Conservation (phyloP, 2,888 invertebrate genomes). For the Balanococcus diminutus region DNA sequence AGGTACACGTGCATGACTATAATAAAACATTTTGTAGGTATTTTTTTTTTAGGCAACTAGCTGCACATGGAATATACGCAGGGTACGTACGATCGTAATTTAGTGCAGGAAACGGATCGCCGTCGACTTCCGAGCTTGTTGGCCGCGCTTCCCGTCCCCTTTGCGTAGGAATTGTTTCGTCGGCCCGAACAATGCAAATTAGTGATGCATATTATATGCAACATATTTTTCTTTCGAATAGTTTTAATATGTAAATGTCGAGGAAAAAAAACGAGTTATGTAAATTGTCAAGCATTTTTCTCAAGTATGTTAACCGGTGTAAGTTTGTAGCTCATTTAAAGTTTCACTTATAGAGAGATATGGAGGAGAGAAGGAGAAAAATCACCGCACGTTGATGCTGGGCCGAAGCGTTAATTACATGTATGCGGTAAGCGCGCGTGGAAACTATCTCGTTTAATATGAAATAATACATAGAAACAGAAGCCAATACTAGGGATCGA, state of each 20-base stretch:
- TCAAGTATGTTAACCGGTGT: constrained; percentile 37
- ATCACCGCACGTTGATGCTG: neutral
- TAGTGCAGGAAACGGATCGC: constrained; percentile 43
- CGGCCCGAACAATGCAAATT: constrained; percentile 48
- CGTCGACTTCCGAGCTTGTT: constrained; percentile 41
- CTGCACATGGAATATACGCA: neutral
- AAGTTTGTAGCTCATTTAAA: constrained; percentile 36
- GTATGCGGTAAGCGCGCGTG: neutral
- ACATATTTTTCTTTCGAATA: constrained; percentile 49
- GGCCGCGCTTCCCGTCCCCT: neutral
- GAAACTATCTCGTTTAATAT: neutral
- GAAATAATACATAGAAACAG: neutral
- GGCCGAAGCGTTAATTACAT: neutral
- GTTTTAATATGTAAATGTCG: constrained; percentile 47
- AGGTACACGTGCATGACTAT: constrained; percentile 45
- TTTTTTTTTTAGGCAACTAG: constrained; percentile 26
- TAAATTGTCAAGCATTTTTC: constrained; percentile 45
- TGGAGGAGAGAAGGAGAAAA: neutral
- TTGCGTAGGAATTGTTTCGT: constrained; percentile 49
- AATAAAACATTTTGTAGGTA: constrained; percentile 39
- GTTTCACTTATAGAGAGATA: neutral
- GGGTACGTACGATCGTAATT: constrained; percentile 22
- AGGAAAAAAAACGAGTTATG: constrained; percentile 47
- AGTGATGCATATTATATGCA: constrained; percentile 53
- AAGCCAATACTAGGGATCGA: neutral